Percentiles rank a stretch among this genome's conserved stretches.
These are phyloP conservation scores for Sminthurides aquaticus DNA, from an alignment of 2,888 invertebrate genomes.

Conservation along the genomic window DNA sequence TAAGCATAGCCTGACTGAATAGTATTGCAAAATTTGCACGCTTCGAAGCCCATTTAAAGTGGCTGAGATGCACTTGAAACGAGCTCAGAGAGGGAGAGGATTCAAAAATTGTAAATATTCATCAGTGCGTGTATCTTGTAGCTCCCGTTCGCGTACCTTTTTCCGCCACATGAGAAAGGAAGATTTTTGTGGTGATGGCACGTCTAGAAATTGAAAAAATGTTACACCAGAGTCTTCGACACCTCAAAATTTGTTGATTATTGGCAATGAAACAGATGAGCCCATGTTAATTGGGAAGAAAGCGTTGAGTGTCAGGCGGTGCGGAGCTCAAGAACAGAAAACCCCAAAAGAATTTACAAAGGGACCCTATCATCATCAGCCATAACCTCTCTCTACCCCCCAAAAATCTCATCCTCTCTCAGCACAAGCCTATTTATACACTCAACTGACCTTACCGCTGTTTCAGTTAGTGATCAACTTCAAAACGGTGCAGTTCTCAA, in stretches of 20 bases:
- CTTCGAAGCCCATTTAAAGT: too few species aligned
- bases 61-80: too few species aligned
- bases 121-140: too few species aligned
- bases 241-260: not conserved
- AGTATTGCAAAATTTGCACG: too few species aligned
- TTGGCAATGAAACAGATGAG: conserved; percentile 28
- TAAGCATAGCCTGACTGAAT: too few species aligned
- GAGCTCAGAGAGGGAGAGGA: too few species aligned
- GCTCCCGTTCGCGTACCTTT: too few species aligned
- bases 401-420: not conserved
- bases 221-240: not conserved
- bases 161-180: too few species aligned
- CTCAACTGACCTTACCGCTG: not conserved
- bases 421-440: conserved; percentile 6
- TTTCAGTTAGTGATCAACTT: not conserved
- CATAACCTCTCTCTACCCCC: conserved; percentile 1
- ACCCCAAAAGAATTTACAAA: too few species aligned
- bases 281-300: conserved; percentile 43
- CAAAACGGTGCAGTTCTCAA: not conserved
- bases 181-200: not conserved
- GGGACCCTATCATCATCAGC: too few species aligned
- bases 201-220: not conserved
- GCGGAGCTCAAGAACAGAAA: conserved; percentile 23
- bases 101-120: too few species aligned
- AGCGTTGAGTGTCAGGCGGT: conserved; percentile 37